These are phyloP conservation scores for Nomada ruficornis DNA, from an alignment of 2,888 invertebrate genomes.

Conservation along the genomic window DNA sequence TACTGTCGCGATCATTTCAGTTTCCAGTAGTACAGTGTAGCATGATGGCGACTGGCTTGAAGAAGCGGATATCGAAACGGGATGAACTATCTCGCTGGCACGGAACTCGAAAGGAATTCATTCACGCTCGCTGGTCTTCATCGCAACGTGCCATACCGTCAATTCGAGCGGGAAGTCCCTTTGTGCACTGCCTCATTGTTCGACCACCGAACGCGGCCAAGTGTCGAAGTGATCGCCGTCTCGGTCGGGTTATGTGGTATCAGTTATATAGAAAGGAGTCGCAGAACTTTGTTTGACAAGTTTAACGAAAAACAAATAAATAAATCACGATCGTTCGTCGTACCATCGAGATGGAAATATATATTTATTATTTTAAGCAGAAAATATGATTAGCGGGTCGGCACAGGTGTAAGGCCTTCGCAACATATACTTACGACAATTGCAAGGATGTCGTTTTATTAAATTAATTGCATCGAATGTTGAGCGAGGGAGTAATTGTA, in stretches of 20 bases:
- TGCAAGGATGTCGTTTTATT: too few species aligned
- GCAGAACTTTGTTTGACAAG: conserved; percentile 55
- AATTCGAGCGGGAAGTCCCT: conserved; percentile 59
- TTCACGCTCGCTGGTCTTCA: conserved; percentile 56
- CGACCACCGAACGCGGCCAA: conserved; percentile 44
- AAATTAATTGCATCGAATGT: too few species aligned
- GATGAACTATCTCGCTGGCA: conserved; percentile 43
- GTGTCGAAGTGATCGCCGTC: conserved; percentile 49
- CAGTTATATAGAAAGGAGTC: conserved; percentile 29
- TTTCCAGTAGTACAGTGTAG: background rate
- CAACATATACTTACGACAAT: too few species aligned
- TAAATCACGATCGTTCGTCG: conserved; percentile 54
- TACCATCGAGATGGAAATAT: background rate
- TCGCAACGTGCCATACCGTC: conserved; percentile 54
- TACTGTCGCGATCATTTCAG: background rate
- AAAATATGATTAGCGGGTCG: too few species aligned
- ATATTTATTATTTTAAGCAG: background rate
- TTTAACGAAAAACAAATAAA: conserved; percentile 70
- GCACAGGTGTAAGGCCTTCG: too few species aligned
- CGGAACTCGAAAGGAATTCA: conserved; percentile 54
- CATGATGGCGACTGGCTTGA: conserved; percentile 4
- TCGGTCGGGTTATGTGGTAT: conserved; percentile 32
- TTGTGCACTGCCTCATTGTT: conserved; percentile 63
- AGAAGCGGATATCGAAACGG: conserved; percentile 52
- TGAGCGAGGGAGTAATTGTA: too few species aligned